These are phyloP conservation scores for Caenorhabditis latens DNA, from an alignment of 1,140 invertebrate species.

Conservation along the genomic window DNA sequence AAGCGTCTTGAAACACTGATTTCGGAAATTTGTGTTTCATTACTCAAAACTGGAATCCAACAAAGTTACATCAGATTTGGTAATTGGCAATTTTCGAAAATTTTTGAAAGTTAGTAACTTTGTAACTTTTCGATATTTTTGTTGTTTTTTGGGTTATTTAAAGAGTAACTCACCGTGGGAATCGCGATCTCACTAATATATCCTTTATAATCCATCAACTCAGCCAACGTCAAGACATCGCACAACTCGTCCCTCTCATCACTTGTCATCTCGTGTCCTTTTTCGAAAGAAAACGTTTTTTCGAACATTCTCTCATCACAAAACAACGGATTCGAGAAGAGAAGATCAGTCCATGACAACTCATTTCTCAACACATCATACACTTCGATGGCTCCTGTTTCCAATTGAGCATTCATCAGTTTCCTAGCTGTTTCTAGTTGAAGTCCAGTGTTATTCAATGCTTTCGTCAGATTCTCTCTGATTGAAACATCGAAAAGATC, in stretches of 20 bases:
- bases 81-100: no score
- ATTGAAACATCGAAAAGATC: conserved; percentile 17
- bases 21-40: no score
- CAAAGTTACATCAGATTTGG: no score
- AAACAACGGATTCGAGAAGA: conserved; percentile 36
- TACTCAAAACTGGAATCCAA: no score
- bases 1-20: no score
- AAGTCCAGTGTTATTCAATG: conserved; percentile 22
- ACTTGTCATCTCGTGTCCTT: conserved; percentile 14
- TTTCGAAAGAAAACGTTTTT: conserved; percentile 22
- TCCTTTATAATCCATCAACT: conserved; percentile 11
- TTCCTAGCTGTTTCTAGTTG: background rate
- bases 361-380: background rate
- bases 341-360: background rate
- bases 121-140: no score
- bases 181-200: conserved; percentile 10
- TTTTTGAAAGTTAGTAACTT: background rate
- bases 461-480: background rate
- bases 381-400: conserved; percentile 28
- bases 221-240: conserved; percentile 13
- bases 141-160: no score
- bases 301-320: conserved; percentile 44
- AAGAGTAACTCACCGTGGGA: conserved; percentile 18
- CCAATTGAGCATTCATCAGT: conserved; percentile 25
- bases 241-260: conserved; percentile 22